A percentile compares a stretch with the other conserved stretches of the same genome.
These are phyloP conservation scores for Pseudococcus jackbeardsleyi DNA, from an alignment of 2,888 invertebrate genomes.

Conservation along the genomic window DNA sequence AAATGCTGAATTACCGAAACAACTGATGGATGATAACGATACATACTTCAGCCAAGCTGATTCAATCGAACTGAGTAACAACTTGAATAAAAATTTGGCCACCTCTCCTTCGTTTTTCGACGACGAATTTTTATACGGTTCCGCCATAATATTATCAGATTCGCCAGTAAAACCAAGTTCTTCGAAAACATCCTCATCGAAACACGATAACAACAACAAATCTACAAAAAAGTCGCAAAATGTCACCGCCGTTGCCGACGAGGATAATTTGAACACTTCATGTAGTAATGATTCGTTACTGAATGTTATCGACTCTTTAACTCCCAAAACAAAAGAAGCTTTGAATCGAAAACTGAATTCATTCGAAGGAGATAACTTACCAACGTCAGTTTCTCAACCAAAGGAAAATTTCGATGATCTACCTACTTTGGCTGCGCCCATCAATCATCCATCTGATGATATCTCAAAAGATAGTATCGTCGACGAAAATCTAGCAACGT, in stretches of 20 bases:
- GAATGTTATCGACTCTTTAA: neutral
- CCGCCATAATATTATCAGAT: neutral
- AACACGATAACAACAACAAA: neutral
- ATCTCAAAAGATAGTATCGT: no score
- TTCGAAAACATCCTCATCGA: neutral
- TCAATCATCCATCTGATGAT: no score
- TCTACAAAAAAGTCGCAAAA: neutral
- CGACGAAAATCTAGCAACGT: no score
- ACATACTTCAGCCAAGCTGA: neutral
- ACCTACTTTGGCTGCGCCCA: no score
- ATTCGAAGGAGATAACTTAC: neutral
- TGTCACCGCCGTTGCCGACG: neutral
- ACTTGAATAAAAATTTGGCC: neutral
- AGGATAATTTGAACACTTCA: neutral
- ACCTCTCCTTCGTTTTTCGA: neutral
- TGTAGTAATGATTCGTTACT: constrained; percentile 33
- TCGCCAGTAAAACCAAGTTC: neutral
- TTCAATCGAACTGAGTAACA: neutral
- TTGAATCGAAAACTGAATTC: neutral
- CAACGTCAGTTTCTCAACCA: no score
- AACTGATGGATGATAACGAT: neutral
- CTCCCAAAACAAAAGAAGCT: constrained; percentile 1
- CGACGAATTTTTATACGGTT: neutral
- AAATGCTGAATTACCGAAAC: neutral
- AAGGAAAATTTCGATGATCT: no score